Evolutionary conservation across 2,113 vertebrate species (phyloP).

Genomic region (Tricholaema leucomelas): DNA sequence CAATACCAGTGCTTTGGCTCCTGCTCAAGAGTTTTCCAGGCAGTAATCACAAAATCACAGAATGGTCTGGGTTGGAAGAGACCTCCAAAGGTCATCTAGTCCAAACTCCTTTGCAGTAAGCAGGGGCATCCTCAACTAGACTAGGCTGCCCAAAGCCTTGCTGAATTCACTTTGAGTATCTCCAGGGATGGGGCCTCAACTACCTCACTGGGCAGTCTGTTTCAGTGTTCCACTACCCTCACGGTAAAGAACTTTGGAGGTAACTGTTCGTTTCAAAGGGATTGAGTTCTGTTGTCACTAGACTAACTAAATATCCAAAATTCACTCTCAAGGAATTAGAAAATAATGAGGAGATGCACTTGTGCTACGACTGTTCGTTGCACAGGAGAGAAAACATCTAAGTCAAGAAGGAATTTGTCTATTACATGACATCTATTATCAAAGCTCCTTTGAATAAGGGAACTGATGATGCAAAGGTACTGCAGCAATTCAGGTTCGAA

Average conservation of each 20-base stretch:
- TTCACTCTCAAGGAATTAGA: not conserved
- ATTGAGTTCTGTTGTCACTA: not conserved
- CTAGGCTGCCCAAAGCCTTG: too few relatives aligned
- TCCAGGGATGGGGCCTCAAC: too few relatives aligned
- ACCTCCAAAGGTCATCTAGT: too few relatives aligned
- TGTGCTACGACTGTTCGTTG: not conserved
- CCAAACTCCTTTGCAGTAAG: too few relatives aligned
- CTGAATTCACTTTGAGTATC: too few relatives aligned
- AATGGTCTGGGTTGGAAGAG: too few relatives aligned
- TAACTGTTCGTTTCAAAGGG: not conserved
- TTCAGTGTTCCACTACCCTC: too few relatives aligned
- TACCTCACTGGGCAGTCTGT: too few relatives aligned
- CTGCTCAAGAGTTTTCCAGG: not conserved
- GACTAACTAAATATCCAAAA: not conserved
- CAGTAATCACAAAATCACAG: not conserved
- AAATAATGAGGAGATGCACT: not conserved
- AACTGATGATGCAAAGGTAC: not conserved
- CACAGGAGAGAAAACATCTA: not conserved
- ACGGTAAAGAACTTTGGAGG: not conserved
- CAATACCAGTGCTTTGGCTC: not conserved
- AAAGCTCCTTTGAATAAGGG: not conserved
- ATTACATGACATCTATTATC: accelerated
- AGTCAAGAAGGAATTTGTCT: not conserved
- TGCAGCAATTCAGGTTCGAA: not conserved
- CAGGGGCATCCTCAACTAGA: too few relatives aligned